Percentiles rank a stretch among this genome's conserved stretches.
Evolutionary conservation across 2,888 invertebrate species (phyloP).

Genomic region (Odontomyia ornata): DNA sequence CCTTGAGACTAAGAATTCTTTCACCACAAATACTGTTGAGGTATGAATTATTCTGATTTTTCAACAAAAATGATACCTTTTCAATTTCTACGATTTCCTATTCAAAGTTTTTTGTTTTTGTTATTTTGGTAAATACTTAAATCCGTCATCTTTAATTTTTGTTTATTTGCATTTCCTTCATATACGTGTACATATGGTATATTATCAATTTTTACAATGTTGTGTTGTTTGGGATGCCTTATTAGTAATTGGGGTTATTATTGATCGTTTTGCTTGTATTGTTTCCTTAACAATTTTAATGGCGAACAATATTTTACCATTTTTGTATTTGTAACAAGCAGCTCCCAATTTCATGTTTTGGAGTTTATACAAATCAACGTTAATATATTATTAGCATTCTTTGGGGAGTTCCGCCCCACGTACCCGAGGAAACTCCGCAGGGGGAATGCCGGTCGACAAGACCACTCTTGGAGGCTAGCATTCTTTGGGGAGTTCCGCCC

Average conservation of each 20-base stretch:
- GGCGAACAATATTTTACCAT: conserved; percentile 41
- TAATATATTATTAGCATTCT: conserved; percentile 33
- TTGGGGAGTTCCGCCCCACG: too few relatives aligned
- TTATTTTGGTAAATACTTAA: conserved; percentile 18
- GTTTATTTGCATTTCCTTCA: too few relatives aligned
- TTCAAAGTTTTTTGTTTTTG: background rate
- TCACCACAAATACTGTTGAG: too few relatives aligned
- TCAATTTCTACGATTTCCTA: conserved; percentile 4
- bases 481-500: too few relatives aligned
- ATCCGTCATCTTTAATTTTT: conserved; percentile 17
- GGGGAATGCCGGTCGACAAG: too few relatives aligned
- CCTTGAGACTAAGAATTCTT: too few relatives aligned
- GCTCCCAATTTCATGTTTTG: conserved; percentile 43
- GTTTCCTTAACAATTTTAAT: conserved; percentile 44
- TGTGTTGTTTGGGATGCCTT: background rate
- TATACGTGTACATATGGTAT: conserved; percentile 1
- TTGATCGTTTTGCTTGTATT: too few relatives aligned
- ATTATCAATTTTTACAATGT: conserved; percentile 13
- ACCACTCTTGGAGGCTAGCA: too few relatives aligned
- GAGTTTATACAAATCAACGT: conserved; percentile 38
- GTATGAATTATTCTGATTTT: too few relatives aligned
- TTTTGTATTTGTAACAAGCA: conserved; percentile 25
- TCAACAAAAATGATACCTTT: conserved; percentile 13
- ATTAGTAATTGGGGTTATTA: conserved; percentile 26
- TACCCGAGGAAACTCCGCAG: too few relatives aligned